These are phyloP conservation scores for Orthonyx spaldingii DNA, from an alignment of 2,113 vertebrate species.

Conservation along the genomic window DNA sequence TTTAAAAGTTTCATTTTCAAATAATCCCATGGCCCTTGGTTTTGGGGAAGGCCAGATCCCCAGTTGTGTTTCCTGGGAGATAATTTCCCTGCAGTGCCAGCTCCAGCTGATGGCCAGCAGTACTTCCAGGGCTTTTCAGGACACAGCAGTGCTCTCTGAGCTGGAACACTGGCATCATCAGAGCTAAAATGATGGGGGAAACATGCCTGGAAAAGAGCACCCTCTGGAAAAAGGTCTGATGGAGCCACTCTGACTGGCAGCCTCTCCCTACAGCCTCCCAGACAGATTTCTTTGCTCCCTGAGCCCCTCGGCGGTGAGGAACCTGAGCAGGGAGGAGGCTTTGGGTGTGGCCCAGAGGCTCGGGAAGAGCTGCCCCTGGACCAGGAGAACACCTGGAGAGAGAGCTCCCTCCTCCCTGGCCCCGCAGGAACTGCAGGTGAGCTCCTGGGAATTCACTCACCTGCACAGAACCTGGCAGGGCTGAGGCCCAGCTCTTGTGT, in stretches of 20 bases:
- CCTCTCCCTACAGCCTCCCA: slow-evolving; percentile 28
- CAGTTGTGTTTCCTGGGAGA: not conserved
- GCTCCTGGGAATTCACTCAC: not conserved
- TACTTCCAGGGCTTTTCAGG: accelerated
- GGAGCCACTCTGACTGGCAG: not conserved
- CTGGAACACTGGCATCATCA: not conserved
- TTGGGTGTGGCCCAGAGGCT: slow-evolving; percentile 11
- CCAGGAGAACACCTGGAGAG: not conserved
- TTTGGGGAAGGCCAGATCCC: too few species aligned
- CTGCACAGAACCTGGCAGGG: too few species aligned
- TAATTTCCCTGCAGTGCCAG: not conserved
- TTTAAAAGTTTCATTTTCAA: not conserved
- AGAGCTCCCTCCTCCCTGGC: not conserved
- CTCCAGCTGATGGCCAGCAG: not conserved
- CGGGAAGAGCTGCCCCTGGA: not conserved
- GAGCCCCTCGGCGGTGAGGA: not conserved
- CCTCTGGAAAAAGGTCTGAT: not conserved
- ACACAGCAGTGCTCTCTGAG: not conserved
- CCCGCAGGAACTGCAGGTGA: slow-evolving; percentile 18
- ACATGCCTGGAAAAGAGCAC: accelerated
- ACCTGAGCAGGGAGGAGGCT: not conserved
- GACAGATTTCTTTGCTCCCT: slow-evolving; percentile 32
- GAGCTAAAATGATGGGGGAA: not conserved
- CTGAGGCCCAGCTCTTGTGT: not conserved
- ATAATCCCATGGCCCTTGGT: not conserved